Evolutionary conservation across 1,140 invertebrate species (phyloP), one percentile per base, ranked within the genome.

Genomic region (Drosophila ananassae): DNA sequence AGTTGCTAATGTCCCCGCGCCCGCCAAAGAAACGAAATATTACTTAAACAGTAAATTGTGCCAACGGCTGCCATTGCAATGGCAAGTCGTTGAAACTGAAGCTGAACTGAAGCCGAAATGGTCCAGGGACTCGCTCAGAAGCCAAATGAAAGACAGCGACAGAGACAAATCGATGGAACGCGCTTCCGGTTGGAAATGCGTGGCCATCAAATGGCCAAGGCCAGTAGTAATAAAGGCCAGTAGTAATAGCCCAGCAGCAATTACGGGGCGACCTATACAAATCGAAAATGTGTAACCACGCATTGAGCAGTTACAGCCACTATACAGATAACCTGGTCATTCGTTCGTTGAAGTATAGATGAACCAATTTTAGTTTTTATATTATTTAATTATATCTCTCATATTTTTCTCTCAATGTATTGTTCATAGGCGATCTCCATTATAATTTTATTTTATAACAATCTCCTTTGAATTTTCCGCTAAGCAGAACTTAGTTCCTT

Each of bases 21-120:
- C 28, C 28, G 28, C 64, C 68, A 32, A 61, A 61, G 69, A 57
- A 76, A 52, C 80, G 21, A 83, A 83, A 83, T 84, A 84, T 67
- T 79, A 79, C 71, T 59, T 68, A 47, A 55, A 74, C 61, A 73
- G 57, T 81, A 84, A 84, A 84, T 80, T 77, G 63, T 81, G 59
- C 59, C 77, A 68, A 63, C 44, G 60, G 41, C 41, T 44, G 41
- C 41, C 13, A 44, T 44, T 44, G 41, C 5, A 6, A 28, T 28
- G 25, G 25, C 41, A 17, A 44, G 41, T 44, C 41, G 41, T 22
- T 21, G 41, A 21, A 21, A 37, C 58, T 61, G 34, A 28, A 30
- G 59, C 53, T 58, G 51, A 22, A 32, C 32, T 39, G 53, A 24
- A 28, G 13, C 44, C n/a, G 44, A 47, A 47, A 47, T 21, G 17